Evolutionary conservation across 1,140 invertebrate species (phyloP), one percentile per base, ranked within the genome.

Genomic region (Ladona fulva): DNA sequence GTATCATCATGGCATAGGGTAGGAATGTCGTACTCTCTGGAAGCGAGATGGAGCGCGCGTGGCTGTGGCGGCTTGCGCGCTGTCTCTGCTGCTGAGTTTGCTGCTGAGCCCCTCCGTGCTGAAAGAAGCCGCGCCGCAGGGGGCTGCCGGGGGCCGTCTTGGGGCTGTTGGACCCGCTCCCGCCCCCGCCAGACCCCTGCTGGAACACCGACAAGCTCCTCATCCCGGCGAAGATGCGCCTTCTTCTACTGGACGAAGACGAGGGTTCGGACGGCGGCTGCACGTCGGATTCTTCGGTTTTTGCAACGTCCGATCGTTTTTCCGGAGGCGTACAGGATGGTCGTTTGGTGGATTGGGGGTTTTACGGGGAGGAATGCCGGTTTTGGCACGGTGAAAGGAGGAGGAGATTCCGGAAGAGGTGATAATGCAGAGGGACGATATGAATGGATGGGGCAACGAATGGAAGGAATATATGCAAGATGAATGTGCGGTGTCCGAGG

Each of bases 11-110:
- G 29, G 29, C 29, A 37, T 37, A 37, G 29, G 29, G 29, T 8
- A 37, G 29, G 29, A 37, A 37, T 37, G 87, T 87, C 89, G 89
- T 93, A 93, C 91, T 93, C 92, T 93, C 91, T 84, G 91, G 91
- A 83, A 92, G 89, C 82, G 91, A 92, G 86, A 92, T 92, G 86
- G 91, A 92, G 82, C 90, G 90, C 86, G 91, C 89, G 84, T 91
- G 90, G 81, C 44, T 29, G 91, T 90, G 83, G 92, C 74, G 74
- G 74, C 74, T 66, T 5, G 52, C n/a, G 5, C 52, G 52, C 52
- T 66, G 52, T 12, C 52, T 66, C 52, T 66, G 52, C 16, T 16
- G 14, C 16, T 66, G 14, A 16, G 14, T 16, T 22, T 16, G 52
- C 52, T 16, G 14, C 16, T 16, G 16, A 16, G 52, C 14, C 52